phyloP scores from a whole-genome alignment of 2,113 vertebrate genomes.

The Penelope pileata region DNA sequence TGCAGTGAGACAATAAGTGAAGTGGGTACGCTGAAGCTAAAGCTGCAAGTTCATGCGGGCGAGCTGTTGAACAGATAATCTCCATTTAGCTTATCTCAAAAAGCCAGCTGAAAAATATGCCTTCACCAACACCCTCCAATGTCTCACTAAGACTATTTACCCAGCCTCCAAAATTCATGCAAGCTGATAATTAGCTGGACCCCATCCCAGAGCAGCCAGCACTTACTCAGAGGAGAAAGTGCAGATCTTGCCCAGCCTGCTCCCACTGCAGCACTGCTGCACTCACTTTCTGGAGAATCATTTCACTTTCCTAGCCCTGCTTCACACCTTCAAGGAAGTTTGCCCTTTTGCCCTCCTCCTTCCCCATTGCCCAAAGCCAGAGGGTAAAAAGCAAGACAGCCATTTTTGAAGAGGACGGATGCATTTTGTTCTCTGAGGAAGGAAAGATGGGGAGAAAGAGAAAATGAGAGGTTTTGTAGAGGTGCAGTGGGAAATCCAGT shows the following conservation, averaged over 20 bases:
- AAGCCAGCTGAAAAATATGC: background rate
- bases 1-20: background rate
- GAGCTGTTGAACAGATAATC: background rate
- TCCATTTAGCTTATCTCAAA: background rate
- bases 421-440: background rate
- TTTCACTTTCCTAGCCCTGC: background rate
- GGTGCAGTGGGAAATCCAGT: background rate
- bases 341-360: background rate
- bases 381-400: background rate
- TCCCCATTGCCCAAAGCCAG: background rate
- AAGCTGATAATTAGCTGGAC: slow-evolving; percentile 9
- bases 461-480: background rate
- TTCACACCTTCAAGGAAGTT: slow-evolving; percentile 14
- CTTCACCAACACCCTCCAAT: background rate
- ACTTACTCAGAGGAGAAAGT: background rate
- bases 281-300: background rate
- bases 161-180: background rate
- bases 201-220: background rate
- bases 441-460: background rate
- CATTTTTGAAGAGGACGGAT: background rate
- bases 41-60: background rate
- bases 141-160: background rate
- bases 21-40: background rate
- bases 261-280: background rate
- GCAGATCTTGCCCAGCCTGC: background rate